These are phyloP conservation scores for Silurus aristotelis DNA, from an alignment of 2,797 vertebrate genomes.

Conservation along the genomic window DNA sequence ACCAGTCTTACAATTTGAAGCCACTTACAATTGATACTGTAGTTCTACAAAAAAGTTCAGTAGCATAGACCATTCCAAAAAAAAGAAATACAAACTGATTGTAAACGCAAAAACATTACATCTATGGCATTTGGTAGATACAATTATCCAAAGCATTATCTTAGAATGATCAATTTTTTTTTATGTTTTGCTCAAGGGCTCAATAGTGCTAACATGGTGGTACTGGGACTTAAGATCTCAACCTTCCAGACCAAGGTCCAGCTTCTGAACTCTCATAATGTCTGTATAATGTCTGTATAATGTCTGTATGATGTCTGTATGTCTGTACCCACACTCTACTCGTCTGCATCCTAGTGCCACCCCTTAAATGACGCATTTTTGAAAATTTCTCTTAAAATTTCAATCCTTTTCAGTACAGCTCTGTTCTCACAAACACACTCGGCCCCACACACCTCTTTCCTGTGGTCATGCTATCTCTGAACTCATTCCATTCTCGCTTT, in stretches of 20 bases:
- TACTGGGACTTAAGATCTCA: no score
- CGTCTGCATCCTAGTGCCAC: no score
- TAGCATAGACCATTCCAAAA: background rate
- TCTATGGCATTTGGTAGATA: background rate
- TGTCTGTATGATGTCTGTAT: background rate
- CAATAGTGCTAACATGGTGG: no score
- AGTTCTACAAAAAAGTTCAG: background rate
- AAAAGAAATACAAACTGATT: background rate
- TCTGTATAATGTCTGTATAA: background rate
- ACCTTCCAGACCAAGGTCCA: no score
- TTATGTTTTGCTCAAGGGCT: no score
- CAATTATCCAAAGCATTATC: no score
- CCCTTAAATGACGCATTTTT: background rate
- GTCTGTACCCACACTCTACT: background rate
- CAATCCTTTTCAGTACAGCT: background rate
- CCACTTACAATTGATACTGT: background rate
- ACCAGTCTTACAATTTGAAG: background rate
- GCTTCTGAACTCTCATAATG: no score
- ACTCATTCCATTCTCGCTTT: constrained; percentile 17
- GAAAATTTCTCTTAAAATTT: background rate
- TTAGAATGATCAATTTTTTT: no score
- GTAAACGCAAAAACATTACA: background rate
- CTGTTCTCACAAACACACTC: constrained; percentile 10
- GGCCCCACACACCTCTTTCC: constrained; percentile 29
- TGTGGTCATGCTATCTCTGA: constrained; percentile 28